Evolutionary conservation across 2,113 vertebrate species (phyloP).

Genomic region (Penelope pileata): DNA sequence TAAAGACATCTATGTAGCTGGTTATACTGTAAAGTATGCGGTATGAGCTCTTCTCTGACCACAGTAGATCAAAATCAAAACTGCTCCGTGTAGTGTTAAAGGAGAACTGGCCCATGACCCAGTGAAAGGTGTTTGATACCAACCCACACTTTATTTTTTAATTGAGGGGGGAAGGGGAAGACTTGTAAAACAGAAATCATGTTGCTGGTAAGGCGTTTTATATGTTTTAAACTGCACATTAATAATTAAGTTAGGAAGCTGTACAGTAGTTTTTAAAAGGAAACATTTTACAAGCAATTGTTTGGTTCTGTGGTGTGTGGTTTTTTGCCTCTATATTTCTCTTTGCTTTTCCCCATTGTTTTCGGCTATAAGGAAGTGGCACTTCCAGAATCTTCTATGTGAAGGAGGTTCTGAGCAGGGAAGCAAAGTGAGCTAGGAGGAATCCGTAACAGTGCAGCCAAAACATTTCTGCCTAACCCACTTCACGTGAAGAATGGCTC

Average conservation of each 20-base stretch:
- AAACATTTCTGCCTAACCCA: background rate
- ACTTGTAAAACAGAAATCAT: constrained; percentile 22
- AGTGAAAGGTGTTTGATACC: background rate
- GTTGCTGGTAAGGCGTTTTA: constrained; percentile 63
- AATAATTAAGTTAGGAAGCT: constrained; percentile 43
- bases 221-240: constrained; percentile 60
- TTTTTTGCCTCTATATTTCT: constrained; percentile 21
- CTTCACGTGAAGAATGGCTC: constrained; percentile 34
- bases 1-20: constrained; percentile 68
- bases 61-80: constrained; percentile 61
- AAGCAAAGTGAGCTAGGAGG: background rate
- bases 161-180: background rate
- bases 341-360: constrained; percentile 2
- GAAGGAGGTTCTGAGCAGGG: background rate
- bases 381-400: background rate
- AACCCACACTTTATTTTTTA: constrained; percentile 41
- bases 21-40: constrained; percentile 61
- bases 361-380: constrained; percentile 29
- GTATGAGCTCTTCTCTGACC: constrained; percentile 61
- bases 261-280: constrained; percentile 45
- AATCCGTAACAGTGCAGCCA: background rate
- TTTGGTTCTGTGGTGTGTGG: background rate
- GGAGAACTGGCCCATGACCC: background rate
- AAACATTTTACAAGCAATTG: constrained; percentile 5
- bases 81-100: constrained; percentile 66